Base-by-base conservation (phyloP, 2,888 invertebrate species). In the Drosophila phalerata region DNA sequence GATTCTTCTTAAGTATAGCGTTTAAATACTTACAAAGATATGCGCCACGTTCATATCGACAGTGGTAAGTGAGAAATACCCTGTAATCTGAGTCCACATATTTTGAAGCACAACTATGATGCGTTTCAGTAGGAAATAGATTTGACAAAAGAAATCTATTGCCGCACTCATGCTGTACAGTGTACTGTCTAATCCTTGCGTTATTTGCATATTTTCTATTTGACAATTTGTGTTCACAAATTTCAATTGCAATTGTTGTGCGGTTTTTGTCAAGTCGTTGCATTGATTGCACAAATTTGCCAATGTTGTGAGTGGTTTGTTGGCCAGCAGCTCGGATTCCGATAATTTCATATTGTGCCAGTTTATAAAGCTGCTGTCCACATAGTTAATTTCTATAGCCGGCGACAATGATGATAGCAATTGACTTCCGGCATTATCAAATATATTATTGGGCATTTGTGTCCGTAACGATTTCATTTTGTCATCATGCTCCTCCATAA, bases 271-370 rank as follows among this genome's bases (percentile, higher is more conserved):
- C 15, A 98, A 93, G 57, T 94, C 91, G 60, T 94, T 93, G 67
- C 97, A 95, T 93, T 98, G 98, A 79, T 95, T 94, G 91, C 97
- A 97, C 2, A 97, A 93, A 9, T 96, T 95, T 15, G 96, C 95
- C 66, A 98, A 94, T 0, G 97, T 96, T 43, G 96, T 95, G 9
- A 98, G 93, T 48, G 97, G 94, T 93, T 96, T 96, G 37, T 96
- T 96, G 82, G 98, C 94, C 52, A 96, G 93, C 89, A 96, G 96
- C 92, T 98, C 97, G 25, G 97, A 97, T 76, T 96, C 95, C 11
- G 77, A 68, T 17, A 70, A 48, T 60, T 49, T 62, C 5, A 61
- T 30, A 25, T 28, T 37, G 19, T 60, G 57, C 17, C 42, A 67
- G 42, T 9, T 32, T 8, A 17, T n/a, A 5, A 17, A 11, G 13